These are phyloP conservation scores for Ramphastos sulfuratus DNA, from an alignment of 2,113 vertebrate species.

Conservation along the genomic window DNA sequence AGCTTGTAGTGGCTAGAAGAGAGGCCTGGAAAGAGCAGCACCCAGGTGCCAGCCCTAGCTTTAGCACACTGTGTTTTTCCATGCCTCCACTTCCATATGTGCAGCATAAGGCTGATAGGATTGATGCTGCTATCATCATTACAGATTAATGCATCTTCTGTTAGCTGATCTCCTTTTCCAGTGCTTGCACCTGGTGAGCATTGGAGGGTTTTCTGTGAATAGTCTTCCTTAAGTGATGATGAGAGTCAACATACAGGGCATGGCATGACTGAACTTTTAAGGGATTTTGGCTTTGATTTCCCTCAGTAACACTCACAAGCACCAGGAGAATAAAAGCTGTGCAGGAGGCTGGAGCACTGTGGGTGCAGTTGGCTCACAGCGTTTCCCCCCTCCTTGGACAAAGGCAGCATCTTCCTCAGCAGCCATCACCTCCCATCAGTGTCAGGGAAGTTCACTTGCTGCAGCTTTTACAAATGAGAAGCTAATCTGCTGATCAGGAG, in stretches of 20 bases:
- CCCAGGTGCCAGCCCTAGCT: accelerated
- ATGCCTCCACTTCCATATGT: background rate
- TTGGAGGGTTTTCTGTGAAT: background rate
- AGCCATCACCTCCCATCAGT: background rate
- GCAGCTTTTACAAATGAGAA: background rate
- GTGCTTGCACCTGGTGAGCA: background rate
- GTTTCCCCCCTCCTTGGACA: background rate
- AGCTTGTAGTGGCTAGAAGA: background rate
- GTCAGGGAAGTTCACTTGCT: slow-evolving; percentile 31
- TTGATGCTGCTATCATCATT: background rate
- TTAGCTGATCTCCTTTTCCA: background rate
- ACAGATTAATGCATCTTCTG: background rate
- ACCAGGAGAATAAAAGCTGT: background rate
- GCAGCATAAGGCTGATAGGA: background rate
- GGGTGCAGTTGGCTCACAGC: background rate
- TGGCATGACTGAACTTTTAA: background rate
- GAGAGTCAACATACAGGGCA: accelerated
- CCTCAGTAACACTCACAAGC: background rate
- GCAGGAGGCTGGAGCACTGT: background rate
- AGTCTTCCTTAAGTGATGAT: background rate
- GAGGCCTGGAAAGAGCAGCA: background rate
- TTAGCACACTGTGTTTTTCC: background rate
- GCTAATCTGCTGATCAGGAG: background rate
- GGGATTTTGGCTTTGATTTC: background rate
- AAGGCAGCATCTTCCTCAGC: background rate